phyloP scores from a whole-genome alignment of 2,113 vertebrate genomes.

The Alaudala cheleensis region DNA sequence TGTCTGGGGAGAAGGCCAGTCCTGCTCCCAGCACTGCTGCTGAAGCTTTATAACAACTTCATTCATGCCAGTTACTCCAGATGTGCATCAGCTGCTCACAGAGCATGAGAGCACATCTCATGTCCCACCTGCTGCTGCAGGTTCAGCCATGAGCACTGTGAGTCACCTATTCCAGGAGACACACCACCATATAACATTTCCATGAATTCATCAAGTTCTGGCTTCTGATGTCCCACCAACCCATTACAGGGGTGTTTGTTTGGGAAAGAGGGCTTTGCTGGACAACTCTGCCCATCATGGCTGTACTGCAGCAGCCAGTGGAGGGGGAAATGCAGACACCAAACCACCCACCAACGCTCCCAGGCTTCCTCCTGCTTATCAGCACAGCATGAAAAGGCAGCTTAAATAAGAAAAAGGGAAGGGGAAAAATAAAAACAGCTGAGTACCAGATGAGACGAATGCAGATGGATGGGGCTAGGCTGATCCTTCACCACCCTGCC shows the following conservation, averaged over 20 bases:
- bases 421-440: background rate
- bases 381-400: background rate
- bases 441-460: background rate
- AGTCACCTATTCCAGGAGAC: background rate
- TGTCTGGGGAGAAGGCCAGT: background rate
- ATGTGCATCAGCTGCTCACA: background rate
- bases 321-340: background rate
- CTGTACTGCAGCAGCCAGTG: background rate
- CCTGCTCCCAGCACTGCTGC: background rate
- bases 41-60: background rate
- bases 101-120: background rate
- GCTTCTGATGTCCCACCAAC: background rate
- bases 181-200: background rate
- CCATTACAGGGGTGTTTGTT: background rate
- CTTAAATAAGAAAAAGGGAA: background rate
- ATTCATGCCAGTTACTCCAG: background rate
- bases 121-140: background rate
- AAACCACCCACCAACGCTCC: background rate
- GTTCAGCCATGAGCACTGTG: accelerated
- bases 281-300: background rate
- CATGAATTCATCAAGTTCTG: background rate
- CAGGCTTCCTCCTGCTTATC: background rate
- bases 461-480: background rate
- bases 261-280: background rate
- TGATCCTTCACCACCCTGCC: background rate